These are phyloP conservation scores for Pseudorasbora parva DNA, from an alignment of 2,113 vertebrate genomes.

Conservation along the genomic window DNA sequence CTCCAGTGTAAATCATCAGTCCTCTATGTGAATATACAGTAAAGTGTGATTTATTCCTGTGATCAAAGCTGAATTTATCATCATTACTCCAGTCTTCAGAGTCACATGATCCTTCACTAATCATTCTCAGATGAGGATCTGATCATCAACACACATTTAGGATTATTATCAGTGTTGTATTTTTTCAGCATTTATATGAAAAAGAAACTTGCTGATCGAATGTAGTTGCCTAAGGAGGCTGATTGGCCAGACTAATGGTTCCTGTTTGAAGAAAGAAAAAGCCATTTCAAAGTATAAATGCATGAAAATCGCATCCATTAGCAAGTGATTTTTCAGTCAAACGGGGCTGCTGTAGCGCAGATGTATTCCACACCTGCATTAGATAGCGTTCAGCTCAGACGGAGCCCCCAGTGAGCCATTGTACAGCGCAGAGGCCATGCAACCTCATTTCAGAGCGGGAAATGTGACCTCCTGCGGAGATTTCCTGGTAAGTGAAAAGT, in stretches of 20 bases:
- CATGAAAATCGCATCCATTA: background rate
- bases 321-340: background rate
- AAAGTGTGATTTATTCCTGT: no score
- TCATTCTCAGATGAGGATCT: no score
- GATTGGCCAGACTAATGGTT: background rate
- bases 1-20: no score
- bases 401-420: background rate
- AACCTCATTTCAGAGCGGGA: conserved; percentile 16
- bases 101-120: no score
- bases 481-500: background rate
- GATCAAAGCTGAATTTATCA: no score
- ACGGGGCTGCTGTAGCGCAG: background rate
- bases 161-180: no score
- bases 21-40: no score
- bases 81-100: no score
- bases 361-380: background rate
- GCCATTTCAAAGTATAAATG: background rate
- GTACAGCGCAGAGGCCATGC: background rate
- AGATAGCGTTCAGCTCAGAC: background rate
- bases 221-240: background rate
- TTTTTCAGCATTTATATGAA: no score
- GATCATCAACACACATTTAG: no score
- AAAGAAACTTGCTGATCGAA: background rate
- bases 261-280: background rate
- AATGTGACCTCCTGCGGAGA: background rate